Evolutionary conservation across 2,113 vertebrate species (phyloP).

Genomic region (Gallinago undulata): DNA sequence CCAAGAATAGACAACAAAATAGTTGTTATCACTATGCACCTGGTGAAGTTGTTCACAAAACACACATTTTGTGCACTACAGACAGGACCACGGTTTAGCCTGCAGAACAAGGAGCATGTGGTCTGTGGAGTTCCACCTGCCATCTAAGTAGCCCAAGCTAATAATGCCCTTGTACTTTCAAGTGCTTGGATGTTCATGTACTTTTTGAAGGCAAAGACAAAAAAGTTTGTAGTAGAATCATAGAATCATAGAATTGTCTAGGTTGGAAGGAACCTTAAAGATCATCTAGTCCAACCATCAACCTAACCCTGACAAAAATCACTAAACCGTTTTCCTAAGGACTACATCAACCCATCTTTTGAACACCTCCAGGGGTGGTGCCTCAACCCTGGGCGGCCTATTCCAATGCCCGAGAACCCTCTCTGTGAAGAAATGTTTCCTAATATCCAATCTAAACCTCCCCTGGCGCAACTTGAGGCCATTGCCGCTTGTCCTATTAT

Average conservation of each 20-base stretch:
- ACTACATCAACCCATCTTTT: no score
- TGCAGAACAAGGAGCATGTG: neutral
- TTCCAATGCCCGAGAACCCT: no score
- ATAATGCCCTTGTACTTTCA: neutral
- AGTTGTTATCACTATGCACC: neutral
- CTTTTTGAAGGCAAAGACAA: neutral
- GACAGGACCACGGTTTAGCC: neutral
- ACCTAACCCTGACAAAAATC: no score
- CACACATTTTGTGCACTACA: neutral
- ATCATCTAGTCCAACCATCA: no score
- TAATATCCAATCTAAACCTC: no score
- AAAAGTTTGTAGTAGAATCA: neutral
- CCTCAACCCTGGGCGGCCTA: no score
- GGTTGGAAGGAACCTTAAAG: no score
- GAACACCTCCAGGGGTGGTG: no score
- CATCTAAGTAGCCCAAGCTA: neutral
- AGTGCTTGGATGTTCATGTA: neutral
- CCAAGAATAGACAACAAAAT: neutral
- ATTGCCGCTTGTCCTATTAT: neutral
- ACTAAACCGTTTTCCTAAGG: no score
- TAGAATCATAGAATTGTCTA: no score
- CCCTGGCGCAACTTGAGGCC: no score
- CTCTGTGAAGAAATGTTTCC: no score
- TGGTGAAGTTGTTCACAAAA: neutral
- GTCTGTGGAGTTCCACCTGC: neutral